Evolutionary conservation across 1,140 invertebrate species (phyloP), one percentile per base, ranked within the genome.

Genomic region (Zaprionus tsacasi): DNA sequence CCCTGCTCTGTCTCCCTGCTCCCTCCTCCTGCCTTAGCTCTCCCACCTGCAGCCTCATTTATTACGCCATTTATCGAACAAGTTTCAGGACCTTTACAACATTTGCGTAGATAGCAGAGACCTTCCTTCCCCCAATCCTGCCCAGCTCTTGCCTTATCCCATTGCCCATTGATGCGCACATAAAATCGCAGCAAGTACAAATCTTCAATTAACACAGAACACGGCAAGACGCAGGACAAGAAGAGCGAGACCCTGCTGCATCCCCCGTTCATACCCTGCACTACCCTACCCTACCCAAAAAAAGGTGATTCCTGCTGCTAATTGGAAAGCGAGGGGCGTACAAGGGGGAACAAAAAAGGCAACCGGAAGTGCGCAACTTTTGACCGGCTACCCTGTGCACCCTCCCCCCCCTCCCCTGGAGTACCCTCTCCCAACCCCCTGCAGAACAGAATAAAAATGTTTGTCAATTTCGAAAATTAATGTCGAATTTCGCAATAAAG

Each of bases 291-390:
- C 6, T n/a, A 6, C n/a, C 40, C 45, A 58, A 64, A 59, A 52
- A 54, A 89, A 85, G 86, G 85, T 90, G 79, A 89, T 89, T 89
- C 69, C 85, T 89, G 85, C 71, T 81, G 85, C 85, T 89, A 89
- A 89, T 89, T 89, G 85, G 85, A 89, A 89, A 89, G 60, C 63
- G 78, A 83, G 80, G 80, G 79, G 69, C 54, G 66, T 36, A 4
- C 63, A 30, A 59, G 30, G 52, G 58, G 30, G 52, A 63, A 27
- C 4, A 30, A 58, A 69, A 50, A 66, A 36, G 17, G 27, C 27
- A 69, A 69, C 58, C 60, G 64, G 72, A 77, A 59, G 48, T 50
- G 17, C 58, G 58, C 1, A 60, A 55, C 55, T 30, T 45, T 45
- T 35, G 17, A 38, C 50, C 61, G 50, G 33, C 15, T 15, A 30